Evolutionary conservation across 2,888 invertebrate species (phyloP).

Genomic region (Hecatera dysodea): DNA sequence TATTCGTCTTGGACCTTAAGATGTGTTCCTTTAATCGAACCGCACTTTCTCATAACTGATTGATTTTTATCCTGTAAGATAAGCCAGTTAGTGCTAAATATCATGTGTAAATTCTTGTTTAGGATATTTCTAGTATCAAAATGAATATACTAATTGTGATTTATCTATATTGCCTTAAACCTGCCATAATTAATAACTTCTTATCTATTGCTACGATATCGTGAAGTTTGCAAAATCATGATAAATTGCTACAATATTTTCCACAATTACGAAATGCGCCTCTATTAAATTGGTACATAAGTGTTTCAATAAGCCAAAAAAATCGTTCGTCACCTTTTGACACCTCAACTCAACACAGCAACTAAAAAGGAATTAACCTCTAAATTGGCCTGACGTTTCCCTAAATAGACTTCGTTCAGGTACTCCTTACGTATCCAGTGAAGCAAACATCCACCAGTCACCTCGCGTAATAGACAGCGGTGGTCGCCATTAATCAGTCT

Average conservation of each 20-base stretch:
- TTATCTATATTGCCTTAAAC: constrained; percentile 27
- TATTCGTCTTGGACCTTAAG: too few species aligned
- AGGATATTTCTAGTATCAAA: constrained; percentile 4
- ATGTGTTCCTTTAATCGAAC: not conserved
- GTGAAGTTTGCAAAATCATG: constrained; percentile 12
- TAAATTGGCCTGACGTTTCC: constrained; percentile 60
- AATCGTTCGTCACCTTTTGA: constrained; percentile 12
- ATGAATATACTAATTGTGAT: constrained; percentile 2
- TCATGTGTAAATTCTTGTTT: not conserved
- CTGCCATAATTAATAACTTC: constrained; percentile 42
- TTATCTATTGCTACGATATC: constrained; percentile 32
- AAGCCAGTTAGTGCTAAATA: not conserved
- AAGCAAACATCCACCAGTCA: constrained; percentile 78
- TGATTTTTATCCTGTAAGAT: not conserved
- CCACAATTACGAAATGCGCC: constrained; percentile 7
- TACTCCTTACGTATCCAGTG: constrained; percentile 66
- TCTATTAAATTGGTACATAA: not conserved
- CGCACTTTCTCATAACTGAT: not conserved
- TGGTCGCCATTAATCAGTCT: constrained; percentile 86
- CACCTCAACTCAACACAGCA: constrained; percentile 7
- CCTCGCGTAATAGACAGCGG: constrained; percentile 78
- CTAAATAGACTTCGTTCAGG: constrained; percentile 66
- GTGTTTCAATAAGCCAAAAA: not conserved
- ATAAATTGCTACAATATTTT: constrained; percentile 35
- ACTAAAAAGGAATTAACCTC: constrained; percentile 54